A percentile compares a stretch with the other conserved stretches of the same genome.
phyloP scores from a whole-genome alignment of 2,888 invertebrate species.

The Calameuta idolon region DNA sequence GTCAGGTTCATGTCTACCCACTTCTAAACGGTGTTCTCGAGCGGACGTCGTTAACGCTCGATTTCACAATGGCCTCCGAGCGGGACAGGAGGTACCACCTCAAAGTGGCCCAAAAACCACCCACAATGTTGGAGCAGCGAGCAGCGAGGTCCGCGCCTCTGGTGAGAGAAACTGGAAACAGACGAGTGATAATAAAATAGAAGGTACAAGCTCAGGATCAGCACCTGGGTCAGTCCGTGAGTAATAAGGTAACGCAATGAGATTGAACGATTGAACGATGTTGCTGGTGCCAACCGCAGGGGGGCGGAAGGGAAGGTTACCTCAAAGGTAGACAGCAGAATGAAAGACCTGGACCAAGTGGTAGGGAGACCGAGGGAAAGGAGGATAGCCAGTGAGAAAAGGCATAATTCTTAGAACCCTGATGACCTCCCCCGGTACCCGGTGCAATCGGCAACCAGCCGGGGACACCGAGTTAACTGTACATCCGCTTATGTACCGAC shows the following conservation, averaged over 20 bases:
- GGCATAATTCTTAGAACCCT: conserved; percentile 51
- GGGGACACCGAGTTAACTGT: conserved; percentile 56
- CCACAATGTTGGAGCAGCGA: not conserved
- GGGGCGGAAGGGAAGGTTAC: conserved; percentile 14
- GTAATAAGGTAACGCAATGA: not conserved
- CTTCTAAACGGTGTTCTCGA: conserved; percentile 6
- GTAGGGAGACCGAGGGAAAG: conserved; percentile 5
- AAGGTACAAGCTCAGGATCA: not conserved
- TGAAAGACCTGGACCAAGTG: not conserved
- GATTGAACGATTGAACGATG: not conserved
- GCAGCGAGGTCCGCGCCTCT: not conserved
- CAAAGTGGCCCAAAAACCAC: not conserved
- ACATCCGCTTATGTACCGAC: conserved; percentile 56
- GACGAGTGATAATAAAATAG: not conserved
- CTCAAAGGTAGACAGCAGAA: not conserved
- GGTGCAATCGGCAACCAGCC: conserved; percentile 46
- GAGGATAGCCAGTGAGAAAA: conserved; percentile 24
- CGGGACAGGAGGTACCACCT: not conserved
- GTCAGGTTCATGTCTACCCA: not conserved
- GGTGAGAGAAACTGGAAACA: not conserved
- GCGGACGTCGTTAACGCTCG: not conserved
- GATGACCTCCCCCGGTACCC: conserved; percentile 51
- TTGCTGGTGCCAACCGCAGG: conserved; percentile 6
- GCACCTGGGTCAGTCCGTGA: not conserved
- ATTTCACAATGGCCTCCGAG: not conserved